Conservation (phyloP, 2,888 invertebrate species). For the Hydraecia micacea region DNA sequence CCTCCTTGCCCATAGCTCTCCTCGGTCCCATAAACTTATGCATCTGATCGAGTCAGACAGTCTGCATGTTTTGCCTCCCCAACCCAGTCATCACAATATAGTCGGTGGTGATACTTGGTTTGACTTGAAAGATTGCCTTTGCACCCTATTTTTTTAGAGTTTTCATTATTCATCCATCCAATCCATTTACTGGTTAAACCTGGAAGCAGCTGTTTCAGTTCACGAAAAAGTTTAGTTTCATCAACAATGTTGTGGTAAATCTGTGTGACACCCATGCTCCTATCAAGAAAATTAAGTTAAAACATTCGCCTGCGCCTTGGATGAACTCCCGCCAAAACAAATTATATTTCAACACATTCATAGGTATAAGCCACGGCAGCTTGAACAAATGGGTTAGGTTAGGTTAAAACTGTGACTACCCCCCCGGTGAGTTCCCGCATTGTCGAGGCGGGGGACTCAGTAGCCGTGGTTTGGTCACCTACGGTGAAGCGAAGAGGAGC, state of each 20-base stretch:
- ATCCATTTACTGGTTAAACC: background rate
- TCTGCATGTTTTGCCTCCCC: too few species aligned
- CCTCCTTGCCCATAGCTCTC: too few species aligned
- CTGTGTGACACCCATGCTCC: background rate
- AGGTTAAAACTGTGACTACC: too few species aligned
- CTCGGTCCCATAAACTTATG: too few species aligned
- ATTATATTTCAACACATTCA: background rate
- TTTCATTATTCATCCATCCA: background rate
- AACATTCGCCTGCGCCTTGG: background rate
- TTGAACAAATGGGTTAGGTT: too few species aligned
- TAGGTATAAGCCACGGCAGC: too few species aligned
- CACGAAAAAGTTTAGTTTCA: background rate
- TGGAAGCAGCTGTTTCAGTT: background rate
- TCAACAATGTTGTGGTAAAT: background rate
- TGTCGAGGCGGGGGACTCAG: too few species aligned
- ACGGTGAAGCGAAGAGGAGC: too few species aligned
- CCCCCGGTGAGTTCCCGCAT: too few species aligned
- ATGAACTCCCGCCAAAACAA: background rate
- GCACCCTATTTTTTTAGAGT: background rate
- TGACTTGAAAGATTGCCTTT: background rate
- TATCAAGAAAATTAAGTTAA: background rate
- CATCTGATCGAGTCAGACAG: too few species aligned
- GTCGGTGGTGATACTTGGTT: background rate
- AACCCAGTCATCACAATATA: background rate
- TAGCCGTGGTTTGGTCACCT: too few species aligned